Evolutionary conservation across 2,113 vertebrate genomes (phyloP).

Genomic region (western clawed frog (Xenopus tropicalis)): UCB_Xtro_10.0 CM004444.2:70404501-70405000

Average conservation of each 20-base stretch:
- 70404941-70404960: too few species aligned
- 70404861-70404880: not conserved
- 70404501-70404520: too few species aligned
- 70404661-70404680: constrained; percentile 69
- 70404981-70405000: too few species aligned
- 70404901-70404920: rapidly evolving
- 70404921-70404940: too few species aligned
- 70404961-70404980: too few species aligned
- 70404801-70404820: constrained; percentile 69
- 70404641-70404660: constrained; percentile 58
- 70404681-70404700: constrained; percentile 57
- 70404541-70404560: too few species aligned
- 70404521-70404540: too few species aligned
- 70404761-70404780: constrained; percentile 55
- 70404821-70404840: constrained; percentile 63
- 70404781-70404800: constrained; percentile 67
- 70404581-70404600: too few species aligned
- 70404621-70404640: constrained; percentile 63
- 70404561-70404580: too few species aligned
- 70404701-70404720: constrained; percentile 64
- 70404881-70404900: not conserved
- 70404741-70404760: constrained; percentile 68
- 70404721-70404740: constrained; percentile 69
- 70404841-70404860: not conserved
- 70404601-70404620: not conserved